Evolutionary conservation across 2,113 vertebrate species (phyloP).

Genomic region (Perccottus glenii): DNA sequence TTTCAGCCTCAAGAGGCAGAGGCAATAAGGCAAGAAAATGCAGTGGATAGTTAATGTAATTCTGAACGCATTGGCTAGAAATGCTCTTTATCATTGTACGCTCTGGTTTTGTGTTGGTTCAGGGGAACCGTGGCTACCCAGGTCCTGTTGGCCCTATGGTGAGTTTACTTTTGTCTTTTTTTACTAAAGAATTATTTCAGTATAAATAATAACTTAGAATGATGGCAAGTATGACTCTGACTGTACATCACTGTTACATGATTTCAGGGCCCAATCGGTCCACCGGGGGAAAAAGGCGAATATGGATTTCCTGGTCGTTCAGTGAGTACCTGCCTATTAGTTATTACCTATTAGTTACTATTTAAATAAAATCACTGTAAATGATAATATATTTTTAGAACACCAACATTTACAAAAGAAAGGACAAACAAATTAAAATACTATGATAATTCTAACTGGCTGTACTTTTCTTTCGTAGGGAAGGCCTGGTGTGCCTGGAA

Average conservation of each 20-base stretch:
- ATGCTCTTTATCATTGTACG: not conserved
- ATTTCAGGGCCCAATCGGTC: conserved; percentile 87
- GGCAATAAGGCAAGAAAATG: conserved; percentile 71
- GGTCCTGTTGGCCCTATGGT: conserved; percentile 83
- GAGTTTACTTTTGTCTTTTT: conserved; percentile 24
- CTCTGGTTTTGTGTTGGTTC: conserved; percentile 16
- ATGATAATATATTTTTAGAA: too few species aligned
- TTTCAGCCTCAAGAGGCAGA: conserved; percentile 76
- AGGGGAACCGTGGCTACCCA: conserved; percentile 84
- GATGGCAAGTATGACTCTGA: too few species aligned
- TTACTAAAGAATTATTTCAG: too few species aligned
- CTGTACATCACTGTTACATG: not conserved
- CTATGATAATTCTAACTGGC: not conserved
- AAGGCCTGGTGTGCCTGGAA: conserved; percentile 86
- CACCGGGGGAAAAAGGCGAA: conserved; percentile 88
- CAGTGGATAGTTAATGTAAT: not conserved
- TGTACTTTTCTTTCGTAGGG: conserved; percentile 76
- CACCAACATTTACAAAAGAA: not conserved
- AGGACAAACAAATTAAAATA: not conserved
- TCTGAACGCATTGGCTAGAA: too few species aligned
- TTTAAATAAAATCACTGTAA: too few species aligned
- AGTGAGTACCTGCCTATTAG: conserved; percentile 82
- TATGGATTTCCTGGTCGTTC: conserved; percentile 90
- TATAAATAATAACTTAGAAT: not conserved
- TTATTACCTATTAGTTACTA: not conserved